These are phyloP conservation scores for Drosophila acutilabella DNA, from an alignment of 2,888 invertebrate genomes.

Conservation along the genomic window DNA sequence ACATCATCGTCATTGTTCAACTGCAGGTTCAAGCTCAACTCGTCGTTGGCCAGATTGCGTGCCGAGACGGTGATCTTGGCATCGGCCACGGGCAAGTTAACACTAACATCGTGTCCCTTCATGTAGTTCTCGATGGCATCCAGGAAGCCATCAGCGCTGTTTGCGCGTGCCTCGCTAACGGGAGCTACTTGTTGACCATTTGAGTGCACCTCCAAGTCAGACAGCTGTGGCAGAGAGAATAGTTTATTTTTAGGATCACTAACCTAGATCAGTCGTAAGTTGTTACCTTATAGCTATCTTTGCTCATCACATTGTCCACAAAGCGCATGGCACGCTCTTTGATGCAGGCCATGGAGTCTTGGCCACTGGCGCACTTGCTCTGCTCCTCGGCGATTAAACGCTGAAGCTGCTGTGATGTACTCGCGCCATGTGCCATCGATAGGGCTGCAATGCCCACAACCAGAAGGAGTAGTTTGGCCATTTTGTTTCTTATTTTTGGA, in stretches of 20 bases:
- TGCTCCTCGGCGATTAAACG: conserved; percentile 91
- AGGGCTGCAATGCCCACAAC: conserved; percentile 88
- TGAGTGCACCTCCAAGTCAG: conserved; percentile 91
- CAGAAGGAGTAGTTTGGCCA: conserved; percentile 85
- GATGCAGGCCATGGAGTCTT: conserved; percentile 92
- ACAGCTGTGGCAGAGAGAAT: conserved; percentile 86
- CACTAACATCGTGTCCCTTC: conserved; percentile 91
- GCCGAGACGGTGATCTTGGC: conserved; percentile 91
- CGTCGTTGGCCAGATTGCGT: conserved; percentile 91
- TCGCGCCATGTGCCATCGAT: conserved; percentile 86
- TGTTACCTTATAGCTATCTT: conserved; percentile 91
- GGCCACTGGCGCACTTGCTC: conserved; percentile 90
- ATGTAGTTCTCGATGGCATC: conserved; percentile 90
- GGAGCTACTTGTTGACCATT: conserved; percentile 88
- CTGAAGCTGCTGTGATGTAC: conserved; percentile 89
- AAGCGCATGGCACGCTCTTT: conserved; percentile 93
- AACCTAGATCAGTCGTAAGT: not conserved
- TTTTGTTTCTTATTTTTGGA: conserved; percentile 42
- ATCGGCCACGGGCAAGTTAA: conserved; percentile 90
- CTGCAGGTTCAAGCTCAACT: conserved; percentile 90
- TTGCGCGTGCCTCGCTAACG: conserved; percentile 86
- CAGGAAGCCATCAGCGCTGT: conserved; percentile 86
- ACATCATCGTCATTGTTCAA: conserved; percentile 82
- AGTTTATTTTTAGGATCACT: not conserved
- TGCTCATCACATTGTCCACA: conserved; percentile 91